Conservation (phyloP, 2,888 invertebrate species). For the Patella pellucida region DNA sequence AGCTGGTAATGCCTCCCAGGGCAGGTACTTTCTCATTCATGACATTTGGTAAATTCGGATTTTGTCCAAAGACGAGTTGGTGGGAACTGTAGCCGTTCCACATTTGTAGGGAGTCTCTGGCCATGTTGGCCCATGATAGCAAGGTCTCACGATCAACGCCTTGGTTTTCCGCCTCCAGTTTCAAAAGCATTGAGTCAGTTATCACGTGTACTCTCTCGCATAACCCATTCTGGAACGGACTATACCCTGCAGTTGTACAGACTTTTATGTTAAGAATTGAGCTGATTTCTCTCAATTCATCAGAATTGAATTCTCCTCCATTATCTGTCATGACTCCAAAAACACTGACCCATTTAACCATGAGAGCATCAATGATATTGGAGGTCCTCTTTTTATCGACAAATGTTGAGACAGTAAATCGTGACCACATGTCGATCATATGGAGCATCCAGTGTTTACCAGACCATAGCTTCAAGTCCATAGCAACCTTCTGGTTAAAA, state of each 20-base stretch:
- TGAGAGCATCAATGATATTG: constrained; percentile 1
- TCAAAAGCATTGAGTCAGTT: constrained; percentile 21
- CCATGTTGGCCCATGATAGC: constrained; percentile 24
- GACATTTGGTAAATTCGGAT: constrained; percentile 6
- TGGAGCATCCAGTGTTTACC: constrained; percentile 13
- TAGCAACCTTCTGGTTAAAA: constrained; percentile 20
- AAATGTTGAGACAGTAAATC: constrained; percentile 10
- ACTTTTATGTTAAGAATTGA: constrained; percentile 16
- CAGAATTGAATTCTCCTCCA: background rate
- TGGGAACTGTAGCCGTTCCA: constrained; percentile 22
- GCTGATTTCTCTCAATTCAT: constrained; percentile 13
- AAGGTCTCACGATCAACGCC: constrained; percentile 2
- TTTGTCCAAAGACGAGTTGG: constrained; percentile 13
- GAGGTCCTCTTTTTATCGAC: constrained; percentile 11
- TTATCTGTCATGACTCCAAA: constrained; percentile 11
- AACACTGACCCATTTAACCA: constrained; percentile 1
- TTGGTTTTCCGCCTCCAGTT: constrained; percentile 16
- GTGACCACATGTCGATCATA: constrained; percentile 25
- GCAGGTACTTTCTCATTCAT: constrained; percentile 9
- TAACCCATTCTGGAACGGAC: constrained; percentile 10
- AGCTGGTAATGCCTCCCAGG: background rate
- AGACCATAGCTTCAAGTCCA: constrained; percentile 19
- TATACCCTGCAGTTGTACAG: constrained; percentile 24
- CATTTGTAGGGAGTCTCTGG: constrained; percentile 17
- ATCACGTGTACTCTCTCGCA: constrained; percentile 26